A percentile compares a stretch with the other conserved stretches of the same genome.
phyloP scores from a whole-genome alignment of 1,140 invertebrate species.

The Aphidius gifuensis region DNA sequence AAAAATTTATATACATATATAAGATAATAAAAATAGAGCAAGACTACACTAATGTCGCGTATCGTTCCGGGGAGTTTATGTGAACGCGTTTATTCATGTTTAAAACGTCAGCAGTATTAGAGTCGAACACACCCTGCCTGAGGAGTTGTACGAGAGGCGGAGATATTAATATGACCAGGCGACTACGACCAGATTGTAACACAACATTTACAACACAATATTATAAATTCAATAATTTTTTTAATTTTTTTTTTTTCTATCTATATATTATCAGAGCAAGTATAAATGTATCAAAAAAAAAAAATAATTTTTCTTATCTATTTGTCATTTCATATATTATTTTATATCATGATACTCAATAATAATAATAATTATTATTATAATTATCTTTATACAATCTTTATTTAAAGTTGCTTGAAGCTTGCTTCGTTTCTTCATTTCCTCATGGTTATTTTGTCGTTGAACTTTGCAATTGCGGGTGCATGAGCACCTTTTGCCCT shows the following conservation, averaged over 20 bases:
- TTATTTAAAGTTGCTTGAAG: background rate
- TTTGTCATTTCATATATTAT: too few species aligned
- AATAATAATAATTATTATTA: too few species aligned
- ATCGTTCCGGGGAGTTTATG: constrained; percentile 13
- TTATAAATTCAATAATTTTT: too few species aligned
- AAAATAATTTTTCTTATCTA: too few species aligned
- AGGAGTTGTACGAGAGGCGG: constrained; percentile 6
- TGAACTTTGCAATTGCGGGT: constrained; percentile 6
- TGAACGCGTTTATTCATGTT: constrained; percentile 19
- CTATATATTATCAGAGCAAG: too few species aligned
- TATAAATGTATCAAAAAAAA: too few species aligned
- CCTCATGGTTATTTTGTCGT: constrained; percentile 11
- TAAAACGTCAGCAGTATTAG: background rate
- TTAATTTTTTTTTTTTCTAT: too few species aligned
- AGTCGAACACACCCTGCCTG: background rate
- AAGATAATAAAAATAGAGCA: background rate
- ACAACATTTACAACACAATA: too few species aligned
- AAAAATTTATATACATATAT: too few species aligned
- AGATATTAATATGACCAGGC: background rate
- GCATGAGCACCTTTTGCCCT: constrained; percentile 5
- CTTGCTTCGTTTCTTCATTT: constrained; percentile 9
- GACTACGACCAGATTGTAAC: background rate
- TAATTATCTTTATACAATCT: too few species aligned
- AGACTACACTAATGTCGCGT: constrained; percentile 17
- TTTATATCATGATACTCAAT: too few species aligned